Evolutionary conservation across 1,140 invertebrate genomes (phyloP).

Genomic region (Drosophila pruinosa): DNA sequence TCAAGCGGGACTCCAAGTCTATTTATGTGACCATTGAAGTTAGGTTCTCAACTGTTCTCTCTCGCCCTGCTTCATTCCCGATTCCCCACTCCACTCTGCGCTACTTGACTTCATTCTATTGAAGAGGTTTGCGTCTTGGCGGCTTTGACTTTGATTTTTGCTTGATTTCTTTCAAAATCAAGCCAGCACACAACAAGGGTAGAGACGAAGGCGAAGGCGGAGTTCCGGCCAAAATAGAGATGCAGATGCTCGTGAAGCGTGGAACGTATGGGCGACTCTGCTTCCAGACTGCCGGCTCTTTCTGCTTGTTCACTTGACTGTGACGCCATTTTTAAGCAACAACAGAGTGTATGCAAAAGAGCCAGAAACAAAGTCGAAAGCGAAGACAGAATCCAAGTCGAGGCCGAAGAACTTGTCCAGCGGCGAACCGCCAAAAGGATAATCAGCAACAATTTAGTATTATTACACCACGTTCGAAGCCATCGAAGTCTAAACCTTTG

Average conservation of each 20-base stretch:
- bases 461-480: constrained; percentile 83
- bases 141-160: constrained; percentile 79
- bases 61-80: neutral
- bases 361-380: constrained; percentile 32
- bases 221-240: constrained; percentile 64
- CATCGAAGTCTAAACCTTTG: constrained; percentile 54
- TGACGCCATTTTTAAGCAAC: constrained; percentile 74
- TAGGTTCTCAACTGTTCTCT: constrained; percentile 25
- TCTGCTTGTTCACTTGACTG: constrained; percentile 59
- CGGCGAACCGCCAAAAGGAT: constrained; percentile 82
- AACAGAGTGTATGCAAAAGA: constrained; percentile 67
- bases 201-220: neutral
- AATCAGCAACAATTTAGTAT: constrained; percentile 83
- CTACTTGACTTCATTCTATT: constrained; percentile 23
- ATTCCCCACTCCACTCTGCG: constrained; percentile 41
- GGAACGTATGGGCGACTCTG: constrained; percentile 7
- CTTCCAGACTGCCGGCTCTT: neutral
- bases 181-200: constrained; percentile 1
- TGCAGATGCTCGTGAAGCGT: constrained; percentile 51
- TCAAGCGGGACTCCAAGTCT: constrained; percentile 72
- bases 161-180: constrained; percentile 82
- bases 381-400: constrained; percentile 19
- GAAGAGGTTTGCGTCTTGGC: constrained; percentile 35
- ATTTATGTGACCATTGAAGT: constrained; percentile 81
- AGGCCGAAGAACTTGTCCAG: constrained; percentile 60